Evolutionary conservation across 2,888 invertebrate genomes (phyloP).

Genomic region (Eupithecia vulgata): DNA sequence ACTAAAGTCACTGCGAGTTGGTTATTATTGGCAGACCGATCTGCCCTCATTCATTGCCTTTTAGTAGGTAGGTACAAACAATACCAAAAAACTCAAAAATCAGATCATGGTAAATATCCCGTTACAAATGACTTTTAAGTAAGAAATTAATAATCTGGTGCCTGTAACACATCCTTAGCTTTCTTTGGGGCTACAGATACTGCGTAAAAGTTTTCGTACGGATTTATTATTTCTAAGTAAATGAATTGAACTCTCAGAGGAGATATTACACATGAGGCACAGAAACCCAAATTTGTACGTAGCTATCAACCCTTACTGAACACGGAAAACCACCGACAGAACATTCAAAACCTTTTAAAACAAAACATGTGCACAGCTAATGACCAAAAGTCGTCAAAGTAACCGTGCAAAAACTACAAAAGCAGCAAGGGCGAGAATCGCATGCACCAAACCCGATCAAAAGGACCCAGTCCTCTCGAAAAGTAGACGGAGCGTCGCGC

Average conservation of each 20-base stretch:
- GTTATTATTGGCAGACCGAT: no score
- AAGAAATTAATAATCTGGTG: no score
- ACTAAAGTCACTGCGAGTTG: no score
- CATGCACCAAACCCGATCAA: slow-evolving; percentile 42
- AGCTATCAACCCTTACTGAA: slow-evolving; percentile 5
- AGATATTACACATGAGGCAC: neutral
- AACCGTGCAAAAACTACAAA: slow-evolving; percentile 41
- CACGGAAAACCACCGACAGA: slow-evolving; percentile 23
- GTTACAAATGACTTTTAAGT: no score
- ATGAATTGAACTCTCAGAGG: neutral
- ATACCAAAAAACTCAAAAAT: no score
- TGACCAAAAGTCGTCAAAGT: slow-evolving; percentile 40
- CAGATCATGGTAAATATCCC: no score
- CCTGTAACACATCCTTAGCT: neutral
- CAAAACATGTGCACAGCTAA: slow-evolving; percentile 41
- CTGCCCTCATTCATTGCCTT: no score
- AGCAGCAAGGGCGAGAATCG: slow-evolving; percentile 47
- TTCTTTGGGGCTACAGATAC: neutral
- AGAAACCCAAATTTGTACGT: neutral
- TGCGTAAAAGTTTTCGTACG: neutral
- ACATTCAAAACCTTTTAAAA: slow-evolving; percentile 40
- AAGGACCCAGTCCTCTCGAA: slow-evolving; percentile 46
- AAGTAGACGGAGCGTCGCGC: slow-evolving; percentile 57
- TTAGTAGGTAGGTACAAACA: no score
- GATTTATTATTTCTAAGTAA: neutral